These are phyloP conservation scores for Pachypsylla venusta DNA, from an alignment of 1,140 invertebrate species.

Conservation along the genomic window DNA sequence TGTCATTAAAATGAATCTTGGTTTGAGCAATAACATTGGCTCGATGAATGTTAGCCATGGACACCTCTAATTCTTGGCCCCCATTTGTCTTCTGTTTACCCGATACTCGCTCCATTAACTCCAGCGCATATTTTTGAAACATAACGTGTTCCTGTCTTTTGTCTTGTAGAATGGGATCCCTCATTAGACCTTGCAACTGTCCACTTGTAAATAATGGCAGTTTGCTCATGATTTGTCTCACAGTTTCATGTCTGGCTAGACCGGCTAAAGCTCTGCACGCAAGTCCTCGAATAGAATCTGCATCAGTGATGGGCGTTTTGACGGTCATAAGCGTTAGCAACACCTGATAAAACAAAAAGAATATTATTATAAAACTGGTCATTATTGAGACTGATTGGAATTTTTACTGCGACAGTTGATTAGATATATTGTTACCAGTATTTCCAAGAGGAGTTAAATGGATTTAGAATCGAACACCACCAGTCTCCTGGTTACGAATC, in stretches of 20 bases:
- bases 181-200: constrained; percentile 86
- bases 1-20: constrained; percentile 81
- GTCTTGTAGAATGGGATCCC: constrained; percentile 91
- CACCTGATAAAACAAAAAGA: constrained; percentile 32
- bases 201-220: constrained; percentile 86
- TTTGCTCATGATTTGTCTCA: constrained; percentile 90
- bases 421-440: too few species aligned
- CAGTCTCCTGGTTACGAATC: too few species aligned
- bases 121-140: constrained; percentile 89
- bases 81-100: constrained; percentile 68
- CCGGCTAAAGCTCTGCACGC: constrained; percentile 85
- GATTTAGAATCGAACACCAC: too few species aligned
- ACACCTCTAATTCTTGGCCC: constrained; percentile 66
- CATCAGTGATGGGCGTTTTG: constrained; percentile 91
- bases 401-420: too few species aligned
- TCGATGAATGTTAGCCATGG: constrained; percentile 66
- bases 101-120: constrained; percentile 78
- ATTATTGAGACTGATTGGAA: too few species aligned
- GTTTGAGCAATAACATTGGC: constrained; percentile 93
- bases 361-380: constrained; percentile 13
- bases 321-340: constrained; percentile 68
- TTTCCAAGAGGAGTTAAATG: too few species aligned
- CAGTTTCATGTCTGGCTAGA: constrained; percentile 75
- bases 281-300: constrained; percentile 79
- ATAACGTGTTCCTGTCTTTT: constrained; percentile 86